Evolutionary conservation across 2,888 invertebrate species (phyloP), one percentile per base, ranked within the genome.

Genomic region (Reticulitermes lucifugus): DNA sequence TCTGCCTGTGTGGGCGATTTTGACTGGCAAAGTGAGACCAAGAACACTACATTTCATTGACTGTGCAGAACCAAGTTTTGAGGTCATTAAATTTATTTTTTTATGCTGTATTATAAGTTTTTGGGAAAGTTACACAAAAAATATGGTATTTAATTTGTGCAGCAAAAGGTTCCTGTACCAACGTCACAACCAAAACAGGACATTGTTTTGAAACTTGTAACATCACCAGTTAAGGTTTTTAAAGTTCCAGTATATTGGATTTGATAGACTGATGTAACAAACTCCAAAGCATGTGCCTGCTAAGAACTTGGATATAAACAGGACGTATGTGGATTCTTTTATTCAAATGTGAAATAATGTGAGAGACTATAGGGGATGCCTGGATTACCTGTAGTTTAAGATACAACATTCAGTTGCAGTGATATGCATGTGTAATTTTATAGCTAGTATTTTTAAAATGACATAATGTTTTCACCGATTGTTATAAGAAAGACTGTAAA

Each of bases 381-480:
- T 65, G 65, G 22, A 43, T 81, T 65, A 43, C 25, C 81, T 70
- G 70, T 70, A 81, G n/a, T 29, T 79, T 59, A 60, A 35, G 80
- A 60, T 55, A 60, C 60, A 60, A 80, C 80, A 80, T 80, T 80
- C 80, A 80, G 25, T 55, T 18, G 51, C 51, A 80, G n/a, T 81
- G 81, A 81, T 43, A 70, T 43, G 81, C 12, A 70, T 81, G 81
- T 65, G 60, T 80, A 81, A 81, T 81, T 81, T 81, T 81, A 81
- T 81, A 81, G 25, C 21, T 70, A 70, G 65, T 81, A 81, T 81
- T 81, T 81, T 81, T 81, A 81, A 81, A 81, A 70, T 70, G 65
- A 70, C 81, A 80, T 80, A 77, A 46, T 77, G 81, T 81, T 81
- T 81, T 81, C 81, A 81, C 81, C 43, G 21, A 81, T 81, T 81